Conservation (phyloP, 2,888 invertebrate genomes). For the Tuta absoluta region DNA sequence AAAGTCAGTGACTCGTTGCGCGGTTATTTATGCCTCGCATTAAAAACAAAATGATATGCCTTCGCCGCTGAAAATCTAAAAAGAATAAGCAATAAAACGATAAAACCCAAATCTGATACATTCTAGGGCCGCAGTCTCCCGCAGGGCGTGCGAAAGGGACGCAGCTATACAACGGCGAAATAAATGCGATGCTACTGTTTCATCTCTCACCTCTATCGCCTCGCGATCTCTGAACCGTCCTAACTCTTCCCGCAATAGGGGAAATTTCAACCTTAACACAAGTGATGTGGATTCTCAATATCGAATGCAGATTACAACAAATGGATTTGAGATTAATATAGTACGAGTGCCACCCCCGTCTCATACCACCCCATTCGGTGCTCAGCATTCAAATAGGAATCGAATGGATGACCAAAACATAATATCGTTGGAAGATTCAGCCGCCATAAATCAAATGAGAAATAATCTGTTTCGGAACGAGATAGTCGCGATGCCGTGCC, state of each 20-base stretch:
- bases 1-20: conserved; percentile 70
- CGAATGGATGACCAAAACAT: conserved; percentile 82
- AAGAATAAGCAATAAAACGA: conserved; percentile 82
- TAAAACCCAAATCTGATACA: conserved; percentile 82
- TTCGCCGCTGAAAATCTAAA: conserved; percentile 81
- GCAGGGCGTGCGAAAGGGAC: conserved; percentile 72
- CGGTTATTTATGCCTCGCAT: conserved; percentile 76
- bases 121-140: conserved; percentile 76
- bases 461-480: conserved; percentile 82
- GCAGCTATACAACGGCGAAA: conserved; percentile 72
- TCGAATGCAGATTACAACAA: conserved; percentile 76
- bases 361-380: conserved; percentile 78
- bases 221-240: conserved; percentile 76
- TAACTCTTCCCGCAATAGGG: conserved; percentile 68
- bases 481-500: conserved; percentile 76
- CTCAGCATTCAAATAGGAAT: conserved; percentile 82
- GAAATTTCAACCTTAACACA: conserved; percentile 65
- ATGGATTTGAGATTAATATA: conserved; percentile 82
- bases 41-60: conserved; percentile 81
- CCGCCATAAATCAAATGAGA: conserved; percentile 82
- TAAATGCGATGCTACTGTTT: conserved; percentile 80
- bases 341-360: conserved; percentile 78
- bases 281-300: conserved; percentile 55
- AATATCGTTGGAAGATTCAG: conserved; percentile 80
- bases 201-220: conserved; percentile 81